Conservation (phyloP, 2,888 invertebrate genomes). For the Agrochola lychnidis region DNA sequence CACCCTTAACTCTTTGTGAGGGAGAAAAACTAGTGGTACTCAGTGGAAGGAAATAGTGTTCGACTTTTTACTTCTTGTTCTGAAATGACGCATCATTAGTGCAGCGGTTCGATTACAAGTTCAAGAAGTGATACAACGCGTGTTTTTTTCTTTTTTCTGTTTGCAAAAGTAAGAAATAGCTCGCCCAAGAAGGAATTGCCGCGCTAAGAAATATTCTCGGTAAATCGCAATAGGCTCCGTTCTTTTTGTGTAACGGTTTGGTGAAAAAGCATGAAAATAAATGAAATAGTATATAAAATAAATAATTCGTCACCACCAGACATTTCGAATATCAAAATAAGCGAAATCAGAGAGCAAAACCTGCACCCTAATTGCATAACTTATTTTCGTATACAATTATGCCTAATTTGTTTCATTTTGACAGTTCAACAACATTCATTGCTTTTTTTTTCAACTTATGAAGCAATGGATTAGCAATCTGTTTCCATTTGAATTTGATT, state of each 20-base stretch:
- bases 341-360: too few species aligned
- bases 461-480: too few species aligned
- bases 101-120: conserved; percentile 1
- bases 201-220: neutral
- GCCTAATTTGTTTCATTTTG: too few species aligned
- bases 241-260: neutral
- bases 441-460: too few species aligned
- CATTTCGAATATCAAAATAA: neutral
- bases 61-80: conserved; percentile 41
- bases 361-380: too few species aligned
- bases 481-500: too few species aligned
- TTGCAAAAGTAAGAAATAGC: neutral
- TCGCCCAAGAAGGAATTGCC: too few species aligned
- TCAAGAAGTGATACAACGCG: neutral
- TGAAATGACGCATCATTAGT: conserved; percentile 38
- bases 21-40: conserved; percentile 53
- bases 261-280: neutral
- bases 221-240: too few species aligned
- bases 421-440: too few species aligned
- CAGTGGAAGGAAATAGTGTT: conserved; percentile 44
- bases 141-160: neutral
- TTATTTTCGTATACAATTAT: too few species aligned
- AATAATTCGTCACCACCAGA: neutral
- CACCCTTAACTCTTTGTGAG: conserved; percentile 59
- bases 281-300: too few species aligned